These are phyloP conservation scores for Phortica magna DNA, from an alignment of 2,888 invertebrate species.

Conservation along the genomic window DNA sequence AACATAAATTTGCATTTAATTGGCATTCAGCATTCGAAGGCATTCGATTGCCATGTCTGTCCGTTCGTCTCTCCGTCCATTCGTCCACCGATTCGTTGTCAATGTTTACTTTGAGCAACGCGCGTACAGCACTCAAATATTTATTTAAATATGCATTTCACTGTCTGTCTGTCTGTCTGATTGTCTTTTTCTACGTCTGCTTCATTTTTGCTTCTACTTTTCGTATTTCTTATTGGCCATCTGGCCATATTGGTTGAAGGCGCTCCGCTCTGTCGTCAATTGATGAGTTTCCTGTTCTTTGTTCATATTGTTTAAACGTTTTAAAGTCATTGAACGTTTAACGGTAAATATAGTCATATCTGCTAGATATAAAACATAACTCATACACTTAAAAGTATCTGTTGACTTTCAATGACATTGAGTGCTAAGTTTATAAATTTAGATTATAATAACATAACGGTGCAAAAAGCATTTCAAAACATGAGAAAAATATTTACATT, in stretches of 20 bases:
- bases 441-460: too few species aligned
- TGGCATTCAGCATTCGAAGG: neutral
- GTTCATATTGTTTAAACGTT: neutral
- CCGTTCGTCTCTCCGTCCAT: neutral
- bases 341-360: neutral
- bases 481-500: too few species aligned
- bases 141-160: neutral
- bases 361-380: neutral
- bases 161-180: too few species aligned
- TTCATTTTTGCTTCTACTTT: neutral
- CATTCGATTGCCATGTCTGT: neutral
- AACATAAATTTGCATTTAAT: constrained; percentile 27
- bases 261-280: neutral
- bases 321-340: neutral
- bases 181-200: constrained; percentile 4
- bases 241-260: neutral
- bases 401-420: too few species aligned
- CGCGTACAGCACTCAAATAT: neutral
- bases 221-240: neutral
- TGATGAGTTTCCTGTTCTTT: neutral
- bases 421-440: too few species aligned
- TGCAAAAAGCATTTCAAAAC: too few species aligned
- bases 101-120: neutral
- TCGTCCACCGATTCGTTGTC: neutral
- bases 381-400: neutral